Evolutionary conservation across 2,888 invertebrate genomes (phyloP).

Genomic region (Eucriotettix oculatus): DNA sequence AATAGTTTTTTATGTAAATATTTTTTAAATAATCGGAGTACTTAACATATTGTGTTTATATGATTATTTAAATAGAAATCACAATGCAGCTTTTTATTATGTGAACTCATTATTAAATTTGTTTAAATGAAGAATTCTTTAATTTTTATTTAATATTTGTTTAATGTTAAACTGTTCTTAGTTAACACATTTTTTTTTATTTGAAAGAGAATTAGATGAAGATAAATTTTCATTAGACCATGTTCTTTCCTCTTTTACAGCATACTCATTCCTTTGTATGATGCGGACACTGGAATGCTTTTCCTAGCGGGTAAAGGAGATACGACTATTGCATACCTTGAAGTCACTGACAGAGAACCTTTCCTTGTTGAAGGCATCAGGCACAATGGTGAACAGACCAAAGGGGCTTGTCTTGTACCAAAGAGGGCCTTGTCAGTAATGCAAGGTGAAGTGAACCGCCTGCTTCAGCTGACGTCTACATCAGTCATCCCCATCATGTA

Average conservation of each 20-base stretch:
- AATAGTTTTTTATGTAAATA: too few species aligned
- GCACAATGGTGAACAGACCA: slow-evolving; percentile 86
- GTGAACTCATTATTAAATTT: too few species aligned
- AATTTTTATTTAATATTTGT: too few species aligned
- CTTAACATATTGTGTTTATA: too few species aligned
- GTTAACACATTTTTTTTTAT: too few species aligned
- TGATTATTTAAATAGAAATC: too few species aligned
- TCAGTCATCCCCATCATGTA: slow-evolving; percentile 87
- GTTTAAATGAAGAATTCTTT: too few species aligned
- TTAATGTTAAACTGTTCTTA: background rate
- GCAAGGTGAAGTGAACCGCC: slow-evolving; percentile 89
- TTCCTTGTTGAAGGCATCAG: slow-evolving; percentile 75
- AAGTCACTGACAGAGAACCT: slow-evolving; percentile 77
- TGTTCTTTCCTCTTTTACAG: slow-evolving; percentile 22
- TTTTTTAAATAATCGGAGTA: too few species aligned
- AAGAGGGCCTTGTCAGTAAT: slow-evolving; percentile 88
- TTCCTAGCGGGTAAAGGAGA: slow-evolving; percentile 92
- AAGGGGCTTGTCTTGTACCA: slow-evolving; percentile 82
- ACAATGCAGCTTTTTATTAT: too few species aligned
- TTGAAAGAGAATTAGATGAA: background rate
- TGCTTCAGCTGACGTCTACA: slow-evolving; percentile 71
- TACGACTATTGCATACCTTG: slow-evolving; percentile 78
- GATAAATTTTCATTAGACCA: background rate
- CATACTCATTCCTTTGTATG: slow-evolving; percentile 81
- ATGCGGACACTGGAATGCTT: slow-evolving; percentile 87